A percentile compares a stretch with the other conserved stretches of the same genome.
These are phyloP conservation scores for Blastobasis adustella DNA, from an alignment of 2,888 invertebrate species.

Conservation along the genomic window DNA sequence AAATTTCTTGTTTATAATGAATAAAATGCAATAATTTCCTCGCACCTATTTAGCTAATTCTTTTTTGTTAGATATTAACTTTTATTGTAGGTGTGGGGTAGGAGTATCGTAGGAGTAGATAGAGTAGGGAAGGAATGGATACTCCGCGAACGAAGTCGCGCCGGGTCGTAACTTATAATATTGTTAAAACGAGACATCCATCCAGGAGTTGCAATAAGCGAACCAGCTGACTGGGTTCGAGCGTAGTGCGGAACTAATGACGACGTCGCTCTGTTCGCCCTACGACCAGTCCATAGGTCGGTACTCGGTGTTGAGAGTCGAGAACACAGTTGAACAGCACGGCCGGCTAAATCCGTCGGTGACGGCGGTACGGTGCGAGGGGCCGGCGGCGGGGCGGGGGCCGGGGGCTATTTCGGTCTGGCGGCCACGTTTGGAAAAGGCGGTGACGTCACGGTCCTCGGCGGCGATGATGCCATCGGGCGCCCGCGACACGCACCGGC, in stretches of 20 bases:
- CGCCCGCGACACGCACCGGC: conserved; percentile 62
- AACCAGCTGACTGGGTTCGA: neutral
- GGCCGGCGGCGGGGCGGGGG: conserved; percentile 52
- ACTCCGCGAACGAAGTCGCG: too few relatives aligned
- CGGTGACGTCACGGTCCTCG: conserved; percentile 70
- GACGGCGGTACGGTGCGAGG: conserved; percentile 52
- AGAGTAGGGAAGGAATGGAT: too few relatives aligned
- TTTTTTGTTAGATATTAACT: too few relatives aligned
- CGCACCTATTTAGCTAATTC: too few relatives aligned
- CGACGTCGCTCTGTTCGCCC: conserved; percentile 29
- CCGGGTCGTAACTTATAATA: too few relatives aligned
- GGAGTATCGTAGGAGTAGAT: too few relatives aligned
- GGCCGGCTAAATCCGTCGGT: conserved; percentile 66
- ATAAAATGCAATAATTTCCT: too few relatives aligned
- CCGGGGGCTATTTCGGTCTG: conserved; percentile 73
- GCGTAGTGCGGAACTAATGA: conserved; percentile 26
- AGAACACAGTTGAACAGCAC: neutral
- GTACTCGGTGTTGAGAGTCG: neutral
- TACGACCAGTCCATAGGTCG: neutral
- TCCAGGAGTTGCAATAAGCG: neutral
- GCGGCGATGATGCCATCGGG: conserved; percentile 71
- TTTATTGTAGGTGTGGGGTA: too few relatives aligned
- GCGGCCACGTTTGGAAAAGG: conserved; percentile 74
- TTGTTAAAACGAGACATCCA: too few relatives aligned
- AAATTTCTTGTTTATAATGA: too few relatives aligned